phyloP scores from a whole-genome alignment of 2,888 invertebrate genomes.

The Lepas anatifera region DNA sequence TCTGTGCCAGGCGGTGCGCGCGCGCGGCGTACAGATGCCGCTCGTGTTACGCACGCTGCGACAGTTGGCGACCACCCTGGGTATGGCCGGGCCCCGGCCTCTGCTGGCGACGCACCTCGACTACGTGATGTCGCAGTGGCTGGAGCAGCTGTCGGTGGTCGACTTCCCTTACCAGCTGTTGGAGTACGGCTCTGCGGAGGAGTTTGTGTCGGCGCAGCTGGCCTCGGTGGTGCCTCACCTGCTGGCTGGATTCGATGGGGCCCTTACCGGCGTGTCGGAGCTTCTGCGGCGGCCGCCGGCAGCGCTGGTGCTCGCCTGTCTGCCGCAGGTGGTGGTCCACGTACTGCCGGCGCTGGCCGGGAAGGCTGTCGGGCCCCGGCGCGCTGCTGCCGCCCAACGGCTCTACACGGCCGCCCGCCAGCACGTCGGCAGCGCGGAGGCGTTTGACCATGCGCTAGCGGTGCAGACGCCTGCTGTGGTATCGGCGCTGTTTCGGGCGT shows the following conservation, averaged over 20 bases:
- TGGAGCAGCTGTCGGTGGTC: not conserved
- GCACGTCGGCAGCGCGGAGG: not conserved
- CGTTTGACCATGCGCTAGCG: not conserved
- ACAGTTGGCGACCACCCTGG: not conserved
- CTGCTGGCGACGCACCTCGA: not conserved
- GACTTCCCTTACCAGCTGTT: not conserved
- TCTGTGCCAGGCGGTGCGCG: not conserved
- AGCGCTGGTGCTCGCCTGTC: not conserved
- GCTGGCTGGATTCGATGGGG: not conserved
- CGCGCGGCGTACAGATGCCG: not conserved
- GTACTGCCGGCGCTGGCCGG: not conserved
- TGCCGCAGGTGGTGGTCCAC: not conserved
- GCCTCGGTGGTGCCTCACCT: not conserved
- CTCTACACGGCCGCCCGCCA: not conserved
- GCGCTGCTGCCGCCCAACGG: not conserved
- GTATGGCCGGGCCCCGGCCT: not conserved
- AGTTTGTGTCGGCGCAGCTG: not conserved
- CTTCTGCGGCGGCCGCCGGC: not conserved
- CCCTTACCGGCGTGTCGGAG: not conserved
- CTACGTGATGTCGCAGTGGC: not conserved
- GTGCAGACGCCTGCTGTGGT: not conserved
- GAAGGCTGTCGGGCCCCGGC: not conserved
- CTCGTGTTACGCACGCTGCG: not conserved
- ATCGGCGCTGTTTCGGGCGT: not conserved
- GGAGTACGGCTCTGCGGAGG: not conserved